phyloP scores from a whole-genome alignment of 2,113 vertebrate genomes.

The Astatotilapia flaviijosephi region DNA sequence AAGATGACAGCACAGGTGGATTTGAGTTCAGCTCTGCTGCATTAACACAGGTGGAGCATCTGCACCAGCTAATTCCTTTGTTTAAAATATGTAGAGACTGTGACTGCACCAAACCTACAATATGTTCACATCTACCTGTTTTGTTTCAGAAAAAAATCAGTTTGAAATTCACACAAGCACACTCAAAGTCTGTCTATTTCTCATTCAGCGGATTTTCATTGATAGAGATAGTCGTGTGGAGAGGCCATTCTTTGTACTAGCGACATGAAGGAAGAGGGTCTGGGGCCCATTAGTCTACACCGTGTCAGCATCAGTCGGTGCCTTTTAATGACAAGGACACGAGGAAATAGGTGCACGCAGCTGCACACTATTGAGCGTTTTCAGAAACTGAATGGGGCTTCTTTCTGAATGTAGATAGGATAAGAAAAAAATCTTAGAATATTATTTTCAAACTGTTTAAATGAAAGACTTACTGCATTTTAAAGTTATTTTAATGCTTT shows the following conservation, averaged over 20 bases:
- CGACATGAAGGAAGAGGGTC: background rate
- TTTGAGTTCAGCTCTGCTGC: background rate
- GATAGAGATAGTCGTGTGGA: conserved; percentile 12
- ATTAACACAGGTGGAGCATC: background rate
- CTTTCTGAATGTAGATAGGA: background rate
- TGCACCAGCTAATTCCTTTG: background rate
- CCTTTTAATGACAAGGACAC: background rate
- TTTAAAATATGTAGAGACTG: background rate
- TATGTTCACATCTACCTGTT: background rate
- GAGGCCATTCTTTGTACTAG: conserved; percentile 3
- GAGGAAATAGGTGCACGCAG: background rate
- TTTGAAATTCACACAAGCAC: background rate
- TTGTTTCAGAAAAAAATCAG: background rate
- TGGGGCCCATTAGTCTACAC: background rate
- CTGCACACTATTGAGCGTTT: background rate
- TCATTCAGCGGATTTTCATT: background rate
- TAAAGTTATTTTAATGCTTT: background rate
- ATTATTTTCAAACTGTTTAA: background rate
- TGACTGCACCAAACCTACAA: background rate
- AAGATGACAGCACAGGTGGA: background rate
- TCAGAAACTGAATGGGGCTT: background rate
- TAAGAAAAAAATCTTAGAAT: background rate
- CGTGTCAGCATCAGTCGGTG: background rate
- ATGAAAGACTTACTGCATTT: background rate
- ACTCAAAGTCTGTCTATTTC: background rate